These are phyloP conservation scores for Bilobella aurantiaca DNA, from an alignment of 1,140 invertebrate genomes.

Conservation along the genomic window DNA sequence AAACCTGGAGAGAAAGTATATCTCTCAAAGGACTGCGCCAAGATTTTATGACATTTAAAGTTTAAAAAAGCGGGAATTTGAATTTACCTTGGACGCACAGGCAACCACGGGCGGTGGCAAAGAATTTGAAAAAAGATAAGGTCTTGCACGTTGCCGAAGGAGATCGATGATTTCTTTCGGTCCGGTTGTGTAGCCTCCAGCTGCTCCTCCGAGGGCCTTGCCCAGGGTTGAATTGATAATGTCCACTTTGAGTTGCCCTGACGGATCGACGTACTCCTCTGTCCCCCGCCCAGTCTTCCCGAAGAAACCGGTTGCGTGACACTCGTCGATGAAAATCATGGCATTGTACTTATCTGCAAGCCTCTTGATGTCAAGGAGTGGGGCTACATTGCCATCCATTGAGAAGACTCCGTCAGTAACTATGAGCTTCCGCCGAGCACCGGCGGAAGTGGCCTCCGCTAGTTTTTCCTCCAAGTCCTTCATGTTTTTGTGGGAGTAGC, in stretches of 20 bases:
- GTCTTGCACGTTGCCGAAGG: slow-evolving; percentile 71
- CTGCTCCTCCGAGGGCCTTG: slow-evolving; percentile 75
- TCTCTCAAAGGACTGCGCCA: too few relatives aligned
- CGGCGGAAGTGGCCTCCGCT: slow-evolving; percentile 46
- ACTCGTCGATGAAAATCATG: slow-evolving; percentile 78
- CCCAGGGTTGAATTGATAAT: slow-evolving; percentile 89
- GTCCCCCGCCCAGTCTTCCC: too few relatives aligned
- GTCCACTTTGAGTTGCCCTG: slow-evolving; percentile 51
- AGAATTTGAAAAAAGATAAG: slow-evolving; percentile 62
- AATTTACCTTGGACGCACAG: slow-evolving; percentile 21
- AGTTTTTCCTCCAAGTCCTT: slow-evolving; percentile 68
- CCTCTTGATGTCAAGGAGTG: slow-evolving; percentile 58
- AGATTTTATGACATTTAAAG: too few relatives aligned
- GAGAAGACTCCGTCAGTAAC: slow-evolving; percentile 90
- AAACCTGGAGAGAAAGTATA: too few relatives aligned
- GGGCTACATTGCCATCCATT: slow-evolving; percentile 89
- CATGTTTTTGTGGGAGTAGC: slow-evolving; percentile 78
- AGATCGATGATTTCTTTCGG: slow-evolving; percentile 64
- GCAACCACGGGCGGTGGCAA: slow-evolving; percentile 46
- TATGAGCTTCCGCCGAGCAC: slow-evolving; percentile 62
- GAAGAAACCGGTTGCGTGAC: slow-evolving; percentile 87
- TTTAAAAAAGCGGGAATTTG: too few relatives aligned
- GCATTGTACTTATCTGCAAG: slow-evolving; percentile 73
- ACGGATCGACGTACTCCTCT: slow-evolving; percentile 48
- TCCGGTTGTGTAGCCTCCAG: slow-evolving; percentile 79